Base-by-base conservation (phyloP, 2,797 vertebrate species). In the Gambelia wislizenii region DNA sequence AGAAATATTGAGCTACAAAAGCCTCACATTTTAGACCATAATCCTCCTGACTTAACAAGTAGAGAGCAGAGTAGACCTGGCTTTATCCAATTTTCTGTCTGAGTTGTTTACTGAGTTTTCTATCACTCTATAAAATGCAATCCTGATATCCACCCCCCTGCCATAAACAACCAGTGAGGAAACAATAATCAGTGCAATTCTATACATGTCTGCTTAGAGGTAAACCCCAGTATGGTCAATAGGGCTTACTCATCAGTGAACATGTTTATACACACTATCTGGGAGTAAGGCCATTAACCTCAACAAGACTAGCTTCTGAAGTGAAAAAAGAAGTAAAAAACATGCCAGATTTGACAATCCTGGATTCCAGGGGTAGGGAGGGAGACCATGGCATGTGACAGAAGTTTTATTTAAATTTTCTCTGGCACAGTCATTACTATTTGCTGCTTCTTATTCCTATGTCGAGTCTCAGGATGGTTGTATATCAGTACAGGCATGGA, bases 371-470 rank as follows among this genome's bases (percentile, higher is more conserved):
- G 74, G 25, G 7, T 76, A 27, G 39, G 42, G 42, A 44, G 44
- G 42, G 18, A 76, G 25, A 44, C 22, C 39, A 42, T 25, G 22
- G 72, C 42, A 42, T 75, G 20, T 30, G 74, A 76, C 49, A 79
- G 49, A 79, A 33, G 30, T 20, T 59, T 89, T 83, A 87, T 78
- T 83, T 77, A 87, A 87, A 83, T 64, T 8, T 74, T 5, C 1
- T 77, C 90, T 4, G 39, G 47, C 0, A 0, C 27, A 86, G 0
- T n/a, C 78, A 78, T 86, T 88, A 74, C 1, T 69, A 44, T 64
- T 22, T 9, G 75, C n/a, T 86, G 27, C 78, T 86, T 82, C 59
- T 27, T 82, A 89, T 61, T 56, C 54, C 36, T 78, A 10, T 22
- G 69, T 86, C n/a, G 79, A 84, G 6, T 6, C 0, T 67, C 22